Percentiles rank a stretch among this genome's conserved stretches.
Conservation (phyloP, 2,797 vertebrate species). For the Poecilia velifera region DNA sequence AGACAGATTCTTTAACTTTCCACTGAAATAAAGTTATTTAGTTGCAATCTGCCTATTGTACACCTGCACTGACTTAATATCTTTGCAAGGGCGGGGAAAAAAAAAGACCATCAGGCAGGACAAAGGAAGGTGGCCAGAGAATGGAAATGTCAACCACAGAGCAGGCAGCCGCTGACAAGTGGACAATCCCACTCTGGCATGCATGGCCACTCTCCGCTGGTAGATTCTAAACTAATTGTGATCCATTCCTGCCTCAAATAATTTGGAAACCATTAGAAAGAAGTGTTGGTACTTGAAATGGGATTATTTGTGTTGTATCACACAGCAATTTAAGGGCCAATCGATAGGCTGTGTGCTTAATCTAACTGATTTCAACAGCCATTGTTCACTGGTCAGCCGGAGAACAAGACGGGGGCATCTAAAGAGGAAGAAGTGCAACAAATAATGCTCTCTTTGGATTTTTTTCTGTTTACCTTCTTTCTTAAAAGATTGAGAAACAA, state of each 20-base stretch:
- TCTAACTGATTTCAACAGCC: constrained; percentile 67
- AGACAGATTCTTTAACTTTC: constrained; percentile 18
- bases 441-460: neutral
- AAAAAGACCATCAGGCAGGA: constrained; percentile 29
- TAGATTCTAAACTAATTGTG: constrained; percentile 75
- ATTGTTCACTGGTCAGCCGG: constrained; percentile 40
- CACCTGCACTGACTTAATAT: constrained; percentile 23
- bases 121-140: constrained; percentile 50
- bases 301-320: constrained; percentile 73
- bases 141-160: constrained; percentile 63
- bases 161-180: constrained; percentile 26
- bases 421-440: constrained; percentile 2
- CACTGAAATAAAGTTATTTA: constrained; percentile 25
- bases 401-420: constrained; percentile 4
- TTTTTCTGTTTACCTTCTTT: neutral
- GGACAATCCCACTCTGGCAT: constrained; percentile 55
- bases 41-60: constrained; percentile 29
- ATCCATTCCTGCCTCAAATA: constrained; percentile 67
- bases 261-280: constrained; percentile 76
- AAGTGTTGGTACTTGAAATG: constrained; percentile 73
- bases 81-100: neutral
- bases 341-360: constrained; percentile 75
- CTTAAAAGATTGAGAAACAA: constrained; percentile 9
- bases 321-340: constrained; percentile 67
- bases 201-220: constrained; percentile 59